Evolutionary conservation across 2,113 vertebrate species (phyloP).

Genomic region (Rhinolophus sinicus): DNA sequence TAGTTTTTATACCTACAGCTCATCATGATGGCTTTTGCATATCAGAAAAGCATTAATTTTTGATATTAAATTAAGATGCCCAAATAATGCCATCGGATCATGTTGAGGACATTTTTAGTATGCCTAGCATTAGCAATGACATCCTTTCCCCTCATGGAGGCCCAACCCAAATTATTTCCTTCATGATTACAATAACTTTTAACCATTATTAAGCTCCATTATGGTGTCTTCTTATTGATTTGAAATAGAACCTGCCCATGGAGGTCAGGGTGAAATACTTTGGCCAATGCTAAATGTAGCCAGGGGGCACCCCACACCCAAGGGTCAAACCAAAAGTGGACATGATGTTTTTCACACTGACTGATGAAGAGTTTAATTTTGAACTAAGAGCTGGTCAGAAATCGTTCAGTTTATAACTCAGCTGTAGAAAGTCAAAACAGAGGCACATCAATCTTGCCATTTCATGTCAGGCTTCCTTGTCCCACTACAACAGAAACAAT

Average conservation of each 20-base stretch:
- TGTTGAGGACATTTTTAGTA: neutral
- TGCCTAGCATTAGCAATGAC: neutral
- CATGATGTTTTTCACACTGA: rapidly evolving
- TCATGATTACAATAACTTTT: neutral
- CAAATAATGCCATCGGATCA: neutral
- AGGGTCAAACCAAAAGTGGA: neutral
- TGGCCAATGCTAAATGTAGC: neutral
- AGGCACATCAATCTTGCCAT: neutral
- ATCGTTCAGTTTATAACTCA: neutral
- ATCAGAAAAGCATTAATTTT: neutral
- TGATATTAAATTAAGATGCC: neutral
- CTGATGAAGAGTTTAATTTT: neutral
- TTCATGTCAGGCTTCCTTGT: neutral
- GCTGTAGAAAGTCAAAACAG: neutral
- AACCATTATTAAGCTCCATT: neutral
- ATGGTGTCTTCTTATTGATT: neutral
- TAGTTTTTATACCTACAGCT: neutral
- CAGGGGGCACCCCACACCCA: neutral
- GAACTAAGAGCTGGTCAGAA: neutral
- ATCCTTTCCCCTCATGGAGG: neutral
- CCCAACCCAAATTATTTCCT: neutral
- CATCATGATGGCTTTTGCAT: neutral
- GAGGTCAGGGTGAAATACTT: neutral
- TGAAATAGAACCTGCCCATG: neutral
- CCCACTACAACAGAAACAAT: neutral